Conservation (phyloP, 2,888 invertebrate species). For the Drosophila robusta region DNA sequence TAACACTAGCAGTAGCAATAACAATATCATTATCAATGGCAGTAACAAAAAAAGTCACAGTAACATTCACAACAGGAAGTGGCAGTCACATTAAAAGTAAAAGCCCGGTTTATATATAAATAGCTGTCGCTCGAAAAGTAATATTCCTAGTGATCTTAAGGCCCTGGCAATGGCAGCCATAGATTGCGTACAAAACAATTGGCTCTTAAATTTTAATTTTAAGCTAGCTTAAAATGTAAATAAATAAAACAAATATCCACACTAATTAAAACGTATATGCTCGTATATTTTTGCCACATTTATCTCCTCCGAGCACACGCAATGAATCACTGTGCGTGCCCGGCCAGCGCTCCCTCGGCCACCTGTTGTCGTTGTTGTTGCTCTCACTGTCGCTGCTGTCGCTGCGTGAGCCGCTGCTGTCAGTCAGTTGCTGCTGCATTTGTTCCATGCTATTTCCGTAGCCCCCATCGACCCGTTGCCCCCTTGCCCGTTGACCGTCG, state of each 20-base stretch:
- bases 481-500: conserved; percentile 6
- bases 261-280: neutral
- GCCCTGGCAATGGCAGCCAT: no score
- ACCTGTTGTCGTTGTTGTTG: conserved; percentile 57
- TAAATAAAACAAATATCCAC: neutral
- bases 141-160: no score
- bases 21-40: no score
- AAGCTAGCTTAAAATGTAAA: no score
- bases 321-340: conserved; percentile 33
- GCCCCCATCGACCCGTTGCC: conserved; percentile 4
- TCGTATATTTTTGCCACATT: neutral
- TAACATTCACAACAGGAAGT: no score
- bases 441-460: conserved; percentile 45
- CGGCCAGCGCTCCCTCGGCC: conserved; percentile 29
- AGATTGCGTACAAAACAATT: no score
- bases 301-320: neutral
- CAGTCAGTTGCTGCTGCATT: conserved; percentile 36
- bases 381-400: conserved; percentile 4
- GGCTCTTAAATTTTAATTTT: neutral
- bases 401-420: conserved; percentile 44
- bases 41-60: no score
- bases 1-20: no score
- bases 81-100: no score
- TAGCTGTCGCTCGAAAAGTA: no score
- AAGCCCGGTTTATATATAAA: no score